phyloP scores from a whole-genome alignment of 2,888 invertebrate genomes.

The Drosophila antonietae region DNA sequence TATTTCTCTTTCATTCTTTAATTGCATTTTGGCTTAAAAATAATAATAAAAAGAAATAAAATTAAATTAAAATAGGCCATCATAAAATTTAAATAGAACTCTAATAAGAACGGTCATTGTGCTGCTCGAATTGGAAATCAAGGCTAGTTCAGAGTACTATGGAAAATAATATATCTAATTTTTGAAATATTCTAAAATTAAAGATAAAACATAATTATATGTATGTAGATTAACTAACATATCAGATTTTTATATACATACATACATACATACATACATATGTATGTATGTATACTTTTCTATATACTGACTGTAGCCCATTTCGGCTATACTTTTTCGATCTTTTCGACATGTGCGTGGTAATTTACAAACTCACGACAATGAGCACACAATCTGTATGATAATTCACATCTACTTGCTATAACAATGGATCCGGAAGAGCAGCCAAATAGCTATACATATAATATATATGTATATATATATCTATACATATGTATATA shows the following conservation, averaged over 20 bases:
- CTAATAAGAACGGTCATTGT: not conserved
- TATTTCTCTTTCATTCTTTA: not conserved
- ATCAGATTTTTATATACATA: not conserved
- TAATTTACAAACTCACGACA: conserved; percentile 72
- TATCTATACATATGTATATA: not conserved
- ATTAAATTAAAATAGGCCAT: not conserved
- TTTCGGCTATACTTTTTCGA: conserved; percentile 29
- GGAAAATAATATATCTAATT: too few relatives aligned
- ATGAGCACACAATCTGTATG: conserved; percentile 62
- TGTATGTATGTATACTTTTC: not conserved
- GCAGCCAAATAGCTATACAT: conserved; percentile 32
- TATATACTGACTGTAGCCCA: not conserved
- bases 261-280: not conserved
- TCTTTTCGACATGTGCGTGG: conserved; percentile 57
- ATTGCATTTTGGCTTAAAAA: not conserved
- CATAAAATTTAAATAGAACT: not conserved
- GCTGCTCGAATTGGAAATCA: not conserved
- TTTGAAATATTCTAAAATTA: not conserved
- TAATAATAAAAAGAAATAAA: not conserved
- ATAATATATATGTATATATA: not conserved
- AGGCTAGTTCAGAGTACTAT: too few relatives aligned
- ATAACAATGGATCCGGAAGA: conserved; percentile 78
- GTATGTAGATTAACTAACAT: not conserved
- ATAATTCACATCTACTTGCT: conserved; percentile 77
- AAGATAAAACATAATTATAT: not conserved